phyloP scores from a whole-genome alignment of 2,797 vertebrate genomes.

The Platyrinchus mystaceus region DNA sequence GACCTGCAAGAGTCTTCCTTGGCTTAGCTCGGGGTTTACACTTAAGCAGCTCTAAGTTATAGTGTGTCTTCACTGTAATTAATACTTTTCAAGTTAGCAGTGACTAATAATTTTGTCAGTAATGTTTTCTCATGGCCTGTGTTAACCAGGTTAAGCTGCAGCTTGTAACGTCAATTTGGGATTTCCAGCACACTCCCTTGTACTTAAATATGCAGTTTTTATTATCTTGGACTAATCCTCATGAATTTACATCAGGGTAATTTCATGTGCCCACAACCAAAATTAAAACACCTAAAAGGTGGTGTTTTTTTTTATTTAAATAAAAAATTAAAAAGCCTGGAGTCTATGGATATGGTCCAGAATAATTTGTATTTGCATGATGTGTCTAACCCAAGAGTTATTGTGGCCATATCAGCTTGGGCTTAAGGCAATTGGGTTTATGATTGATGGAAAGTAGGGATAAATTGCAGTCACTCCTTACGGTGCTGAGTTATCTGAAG shows the following conservation, averaged over 20 bases:
- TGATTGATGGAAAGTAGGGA: not conserved
- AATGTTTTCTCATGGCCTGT: not conserved
- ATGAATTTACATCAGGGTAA: not conserved
- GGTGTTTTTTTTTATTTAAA: not conserved
- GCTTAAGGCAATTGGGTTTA: not conserved
- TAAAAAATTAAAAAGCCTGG: not conserved
- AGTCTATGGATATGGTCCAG: not conserved
- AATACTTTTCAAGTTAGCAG: not conserved
- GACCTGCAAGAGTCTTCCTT: not conserved
- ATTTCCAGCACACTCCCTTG: not conserved
- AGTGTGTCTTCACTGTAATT: not conserved
- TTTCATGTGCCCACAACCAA: not conserved
- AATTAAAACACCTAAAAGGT: not conserved
- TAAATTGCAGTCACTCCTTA: not conserved
- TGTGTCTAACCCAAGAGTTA: not conserved
- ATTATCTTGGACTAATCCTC: not conserved
- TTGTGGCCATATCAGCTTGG: not conserved
- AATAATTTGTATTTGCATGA: not conserved
- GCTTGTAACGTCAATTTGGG: not conserved
- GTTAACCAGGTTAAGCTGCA: not conserved
- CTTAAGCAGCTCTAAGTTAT: not conserved
- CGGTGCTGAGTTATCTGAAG: not conserved
- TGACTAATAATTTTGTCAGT: not conserved
- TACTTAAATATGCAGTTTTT: not conserved
- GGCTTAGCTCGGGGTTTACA: not conserved